phyloP scores from a whole-genome alignment of 2,888 invertebrate species.

The Capitulum mitella region DNA sequence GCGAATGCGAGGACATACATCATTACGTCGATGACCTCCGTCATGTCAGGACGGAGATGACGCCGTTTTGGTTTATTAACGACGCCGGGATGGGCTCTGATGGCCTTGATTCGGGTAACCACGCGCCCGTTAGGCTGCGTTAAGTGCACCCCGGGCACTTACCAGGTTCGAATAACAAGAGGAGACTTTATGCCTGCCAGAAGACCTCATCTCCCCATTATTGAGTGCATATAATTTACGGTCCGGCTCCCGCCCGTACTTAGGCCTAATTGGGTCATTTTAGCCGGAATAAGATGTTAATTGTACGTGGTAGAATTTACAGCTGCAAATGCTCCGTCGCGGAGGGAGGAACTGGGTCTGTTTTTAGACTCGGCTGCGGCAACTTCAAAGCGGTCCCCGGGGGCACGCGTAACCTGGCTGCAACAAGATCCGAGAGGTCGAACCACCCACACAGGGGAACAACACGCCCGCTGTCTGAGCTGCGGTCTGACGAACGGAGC shows the following conservation, averaged over 20 bases:
- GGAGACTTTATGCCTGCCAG: background rate
- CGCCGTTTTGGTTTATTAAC: background rate
- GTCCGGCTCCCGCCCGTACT: background rate
- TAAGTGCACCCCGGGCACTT: background rate
- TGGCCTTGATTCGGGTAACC: background rate
- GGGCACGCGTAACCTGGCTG: too few species aligned
- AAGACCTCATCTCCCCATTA: background rate
- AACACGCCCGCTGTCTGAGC: too few species aligned
- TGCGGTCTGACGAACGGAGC: too few species aligned
- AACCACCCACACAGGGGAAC: too few species aligned
- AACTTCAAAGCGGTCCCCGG: too few species aligned
- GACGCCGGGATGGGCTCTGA: background rate
- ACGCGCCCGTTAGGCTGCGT: background rate
- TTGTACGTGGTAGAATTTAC: background rate
- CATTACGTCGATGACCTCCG: too few species aligned
- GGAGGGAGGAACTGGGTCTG: background rate
- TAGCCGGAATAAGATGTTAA: background rate
- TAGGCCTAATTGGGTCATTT: background rate
- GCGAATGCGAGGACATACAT: too few species aligned
- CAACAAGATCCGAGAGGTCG: too few species aligned
- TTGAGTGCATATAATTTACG: slow-evolving; percentile 18
- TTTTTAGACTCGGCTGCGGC: background rate
- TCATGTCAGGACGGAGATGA: too few species aligned
- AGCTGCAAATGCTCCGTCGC: background rate
- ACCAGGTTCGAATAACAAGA: background rate